Base-by-base conservation (phyloP, 2,113 vertebrate species). In the Podilymbus podiceps region DNA sequence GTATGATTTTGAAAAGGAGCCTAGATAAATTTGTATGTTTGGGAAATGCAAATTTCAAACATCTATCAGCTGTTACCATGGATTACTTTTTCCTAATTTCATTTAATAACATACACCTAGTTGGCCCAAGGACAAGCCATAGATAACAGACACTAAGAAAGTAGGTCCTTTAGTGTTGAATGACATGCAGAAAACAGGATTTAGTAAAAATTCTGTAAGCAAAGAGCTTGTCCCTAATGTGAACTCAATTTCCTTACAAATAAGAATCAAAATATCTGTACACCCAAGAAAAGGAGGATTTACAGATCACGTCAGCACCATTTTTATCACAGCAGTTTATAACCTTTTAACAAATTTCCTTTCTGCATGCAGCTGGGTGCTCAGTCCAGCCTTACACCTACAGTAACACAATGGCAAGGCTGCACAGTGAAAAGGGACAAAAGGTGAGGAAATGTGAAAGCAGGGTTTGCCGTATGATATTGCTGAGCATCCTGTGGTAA, bases 351-450 rank as follows among this genome's bases (percentile, higher is more conserved):
- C 63, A 27, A 25, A 8, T 7, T 78, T 49, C 23, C 17, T 63
- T 72, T 82, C 19, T 75, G 16, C 62, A 15, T 31, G 25, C 20
- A 69, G 28, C 9, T 42, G 56, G 95, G 50, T 69, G 14, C 28
- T 66, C 35, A 46, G 33, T 27, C n/a, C 40, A 59, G 15, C 28
- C 42, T 63, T 63, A 55, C 15, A 30, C 9, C 14, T 59, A 12
- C 21, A 28, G 18, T 19, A 46, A 8, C 0, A 0, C 9, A 25
- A 12, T 9, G 15, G 5, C 19, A 63, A 53, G 13, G 23, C n/a
- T 81, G 23, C 31, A 63, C 25, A 62, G 28, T 1, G 2, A 55
- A 82, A 69, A 73, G 17, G 25, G 18, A 55, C 14, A 28, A 66
- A 79, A 89, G 6, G 16, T 55, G 35, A 84, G 42, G n/a, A 62